Evolutionary conservation across 2,888 invertebrate genomes (phyloP), one percentile per base, ranked within the genome.

Genomic region (Meganola albula): DNA sequence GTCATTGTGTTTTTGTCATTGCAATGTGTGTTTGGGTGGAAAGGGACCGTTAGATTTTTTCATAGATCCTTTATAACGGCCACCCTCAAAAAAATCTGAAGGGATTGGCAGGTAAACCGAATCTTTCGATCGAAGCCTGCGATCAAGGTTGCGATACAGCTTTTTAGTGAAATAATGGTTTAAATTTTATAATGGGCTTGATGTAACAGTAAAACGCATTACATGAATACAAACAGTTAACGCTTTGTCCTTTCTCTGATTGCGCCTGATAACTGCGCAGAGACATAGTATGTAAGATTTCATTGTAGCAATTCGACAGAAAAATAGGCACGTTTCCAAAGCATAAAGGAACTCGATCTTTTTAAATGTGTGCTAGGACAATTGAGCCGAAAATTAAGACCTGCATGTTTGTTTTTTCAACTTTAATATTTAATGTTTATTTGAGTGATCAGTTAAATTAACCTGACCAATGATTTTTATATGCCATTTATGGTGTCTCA

Each of bases 11-110:
- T 77, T 77, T 74, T 74, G 64, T 69, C 58, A 57, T 65, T 58
- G 76, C 79, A 83, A 82, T 79, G 78, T 82, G 83, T 75, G 69
- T 74, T 70, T 69, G 74, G 75, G 62, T 74, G 59, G 68, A 70
- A 59, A 49, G 59, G 71, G 59, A 74, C 84, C 84, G 84, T 84
- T 83, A 78, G 50, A 60, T 71, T 77, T 82, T 80, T 83, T 76
- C 63, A 58, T 53, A 42, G 44, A 44, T 40, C 58, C 57, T 62
- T 71, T 63, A 74, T 78, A 76, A 78, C 74, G 73, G 76, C 62
- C 65, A 79, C 78, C 84, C 80, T 79, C 82, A 78, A 63, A 74
- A 80, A 78, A 83, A 74, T 56, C 42, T 40, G 44, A 47, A 62
- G 68, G 71, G 66, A 61, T 56, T 46, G 43, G 73, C 84, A 84